Percentiles rank a stretch among this genome's conserved stretches.
Evolutionary conservation across 1,140 invertebrate genomes (phyloP).

Genomic region (Aphidius gifuensis): DNA sequence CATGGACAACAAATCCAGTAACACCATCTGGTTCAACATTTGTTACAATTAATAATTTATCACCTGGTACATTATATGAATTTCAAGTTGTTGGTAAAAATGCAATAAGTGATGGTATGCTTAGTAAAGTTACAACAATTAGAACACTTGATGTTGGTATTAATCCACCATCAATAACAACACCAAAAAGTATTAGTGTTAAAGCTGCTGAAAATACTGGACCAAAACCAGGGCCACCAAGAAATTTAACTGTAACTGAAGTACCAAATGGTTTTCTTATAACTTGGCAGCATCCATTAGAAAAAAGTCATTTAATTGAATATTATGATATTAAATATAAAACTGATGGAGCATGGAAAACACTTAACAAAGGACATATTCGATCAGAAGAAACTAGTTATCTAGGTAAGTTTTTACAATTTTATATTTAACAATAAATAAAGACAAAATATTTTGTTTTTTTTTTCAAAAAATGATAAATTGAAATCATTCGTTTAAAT

Average conservation of each 20-base stretch:
- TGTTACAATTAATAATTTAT: constrained; percentile 86
- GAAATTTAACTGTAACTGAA: constrained; percentile 84
- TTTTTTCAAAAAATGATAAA: not conserved
- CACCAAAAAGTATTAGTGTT: constrained; percentile 42
- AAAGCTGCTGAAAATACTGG: constrained; percentile 61
- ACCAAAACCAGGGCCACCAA: constrained; percentile 81
- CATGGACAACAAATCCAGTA: constrained; percentile 91
- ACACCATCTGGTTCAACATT: constrained; percentile 84
- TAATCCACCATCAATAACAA: constrained; percentile 37
- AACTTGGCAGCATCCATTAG: constrained; percentile 81
- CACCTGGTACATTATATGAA: constrained; percentile 88
- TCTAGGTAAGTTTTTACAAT: constrained; percentile 62
- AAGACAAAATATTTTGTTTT: no score
- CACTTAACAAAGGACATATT: constrained; percentile 81
- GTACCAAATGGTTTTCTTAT: constrained; percentile 83
- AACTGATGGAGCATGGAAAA: constrained; percentile 82
- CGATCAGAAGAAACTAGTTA: constrained; percentile 83
- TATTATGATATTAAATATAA: constrained; percentile 91
- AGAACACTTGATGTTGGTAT: constrained; percentile 66
- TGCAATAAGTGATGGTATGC: constrained; percentile 88
- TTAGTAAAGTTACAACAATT: constrained; percentile 87
- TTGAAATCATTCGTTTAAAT: not conserved
- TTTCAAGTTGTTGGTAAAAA: constrained; percentile 96
- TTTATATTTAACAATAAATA: not conserved
- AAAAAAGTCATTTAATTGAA: constrained; percentile 74